Evolutionary conservation across 2,113 vertebrate genomes (phyloP).

Genomic region (Isurus oxyrinchus): DNA sequence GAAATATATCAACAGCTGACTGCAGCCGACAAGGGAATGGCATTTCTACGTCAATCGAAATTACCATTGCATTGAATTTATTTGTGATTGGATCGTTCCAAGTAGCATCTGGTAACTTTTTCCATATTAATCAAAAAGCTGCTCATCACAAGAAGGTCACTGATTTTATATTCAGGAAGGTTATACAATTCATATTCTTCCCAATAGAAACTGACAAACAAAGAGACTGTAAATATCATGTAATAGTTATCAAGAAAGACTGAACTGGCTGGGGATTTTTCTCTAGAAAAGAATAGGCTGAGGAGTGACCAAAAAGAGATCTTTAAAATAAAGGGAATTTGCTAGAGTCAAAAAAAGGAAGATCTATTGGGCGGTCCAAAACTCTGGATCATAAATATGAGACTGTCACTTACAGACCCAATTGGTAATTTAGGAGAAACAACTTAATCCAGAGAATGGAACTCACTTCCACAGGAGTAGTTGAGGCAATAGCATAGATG

Average conservation of each 20-base stretch:
- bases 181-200: neutral
- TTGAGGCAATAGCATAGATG: no score
- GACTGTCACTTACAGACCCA: no score
- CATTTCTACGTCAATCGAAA: neutral
- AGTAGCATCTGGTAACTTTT: neutral
- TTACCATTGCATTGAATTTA: neutral
- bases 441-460: no score
- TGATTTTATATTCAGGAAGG: neutral
- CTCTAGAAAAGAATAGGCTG: neutral
- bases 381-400: no score
- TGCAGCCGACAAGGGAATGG: neutral
- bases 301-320: neutral
- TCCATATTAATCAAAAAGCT: neutral
- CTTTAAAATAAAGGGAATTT: neutral
- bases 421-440: no score
- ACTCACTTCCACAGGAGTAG: no score
- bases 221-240: neutral
- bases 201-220: neutral
- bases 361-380: no score
- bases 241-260: neutral
- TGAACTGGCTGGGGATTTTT: neutral
- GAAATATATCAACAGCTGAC: neutral
- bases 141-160: neutral
- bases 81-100: neutral
- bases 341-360: no score